phyloP scores from a whole-genome alignment of 2,113 vertebrate species.

The Ardeotis arabs region DNA sequence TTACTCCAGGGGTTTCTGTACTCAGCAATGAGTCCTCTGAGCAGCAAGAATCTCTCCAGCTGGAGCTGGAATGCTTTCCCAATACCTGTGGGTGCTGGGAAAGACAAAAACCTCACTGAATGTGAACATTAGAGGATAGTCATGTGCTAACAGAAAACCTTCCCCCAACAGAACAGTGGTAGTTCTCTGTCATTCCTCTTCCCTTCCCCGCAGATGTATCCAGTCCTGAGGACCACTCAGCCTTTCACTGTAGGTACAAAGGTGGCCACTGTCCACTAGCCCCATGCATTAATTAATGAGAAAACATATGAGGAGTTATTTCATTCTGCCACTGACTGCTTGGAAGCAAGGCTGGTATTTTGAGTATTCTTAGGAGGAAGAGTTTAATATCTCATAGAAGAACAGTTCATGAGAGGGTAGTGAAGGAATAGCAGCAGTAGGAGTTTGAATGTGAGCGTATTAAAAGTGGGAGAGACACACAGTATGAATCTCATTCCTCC shows the following conservation, averaged over 20 bases:
- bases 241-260: not conserved
- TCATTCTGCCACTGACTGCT: not conserved
- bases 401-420: not conserved
- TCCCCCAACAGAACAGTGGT: not conserved
- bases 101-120: not conserved
- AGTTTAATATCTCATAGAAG: not conserved
- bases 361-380: not conserved
- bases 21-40: not conserved
- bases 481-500: not conserved
- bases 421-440: not conserved
- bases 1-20: not conserved
- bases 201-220: rapidly evolving
- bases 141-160: not conserved
- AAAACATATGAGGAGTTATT: not conserved
- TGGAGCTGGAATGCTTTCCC: too few relatives aligned
- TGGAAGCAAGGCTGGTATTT: not conserved
- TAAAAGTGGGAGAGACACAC: not conserved
- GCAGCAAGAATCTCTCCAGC: not conserved
- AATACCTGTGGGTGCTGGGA: not conserved
- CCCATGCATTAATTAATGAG: not conserved
- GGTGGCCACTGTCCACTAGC: not conserved
- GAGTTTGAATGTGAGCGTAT: not conserved
- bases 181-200: not conserved
- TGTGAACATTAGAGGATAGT: not conserved
- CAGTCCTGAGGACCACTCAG: not conserved